phyloP scores from a whole-genome alignment of 2,113 vertebrate species.

The Osmerus eperlanus region DNA sequence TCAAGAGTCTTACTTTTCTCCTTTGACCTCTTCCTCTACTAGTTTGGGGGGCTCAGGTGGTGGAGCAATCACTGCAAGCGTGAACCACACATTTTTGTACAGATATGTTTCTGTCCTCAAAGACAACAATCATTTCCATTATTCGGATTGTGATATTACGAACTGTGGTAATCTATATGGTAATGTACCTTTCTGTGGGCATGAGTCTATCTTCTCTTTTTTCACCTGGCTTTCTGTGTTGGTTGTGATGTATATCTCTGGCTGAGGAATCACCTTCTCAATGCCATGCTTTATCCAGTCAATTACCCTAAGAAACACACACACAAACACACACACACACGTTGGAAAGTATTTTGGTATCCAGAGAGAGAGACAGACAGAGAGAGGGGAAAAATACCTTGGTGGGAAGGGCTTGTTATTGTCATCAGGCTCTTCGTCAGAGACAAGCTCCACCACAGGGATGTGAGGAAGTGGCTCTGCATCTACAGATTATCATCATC shows the following conservation, averaged over 20 bases:
- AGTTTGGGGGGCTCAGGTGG: conserved; percentile 27
- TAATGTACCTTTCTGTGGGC: conserved; percentile 25
- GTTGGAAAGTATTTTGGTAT: background rate
- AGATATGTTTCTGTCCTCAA: background rate
- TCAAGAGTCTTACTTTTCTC: conserved; percentile 39
- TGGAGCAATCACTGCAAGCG: conserved; percentile 9
- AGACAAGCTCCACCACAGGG: conserved; percentile 31
- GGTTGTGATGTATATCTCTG: conserved; percentile 30
- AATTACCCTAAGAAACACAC: conserved; percentile 57
- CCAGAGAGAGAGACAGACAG: background rate
- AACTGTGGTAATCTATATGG: background rate
- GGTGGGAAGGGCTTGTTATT: conserved; percentile 39
- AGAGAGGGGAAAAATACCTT: conserved; percentile 42
- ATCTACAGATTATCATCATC: conserved; percentile 24
- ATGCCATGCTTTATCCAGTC: conserved; percentile 70
- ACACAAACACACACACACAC: conserved; percentile 12
- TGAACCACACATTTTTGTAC: background rate
- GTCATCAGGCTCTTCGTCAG: conserved; percentile 25
- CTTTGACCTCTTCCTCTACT: conserved; percentile 14
- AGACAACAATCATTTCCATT: background rate
- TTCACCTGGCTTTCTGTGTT: conserved; percentile 30
- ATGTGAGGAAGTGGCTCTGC: conserved; percentile 36
- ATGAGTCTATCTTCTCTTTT: conserved; percentile 19
- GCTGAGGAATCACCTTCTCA: conserved; percentile 71
- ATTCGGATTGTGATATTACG: too few species aligned